Evolutionary conservation across 2,888 invertebrate genomes (phyloP).

Genomic region (Melinopterus prodromus): DNA sequence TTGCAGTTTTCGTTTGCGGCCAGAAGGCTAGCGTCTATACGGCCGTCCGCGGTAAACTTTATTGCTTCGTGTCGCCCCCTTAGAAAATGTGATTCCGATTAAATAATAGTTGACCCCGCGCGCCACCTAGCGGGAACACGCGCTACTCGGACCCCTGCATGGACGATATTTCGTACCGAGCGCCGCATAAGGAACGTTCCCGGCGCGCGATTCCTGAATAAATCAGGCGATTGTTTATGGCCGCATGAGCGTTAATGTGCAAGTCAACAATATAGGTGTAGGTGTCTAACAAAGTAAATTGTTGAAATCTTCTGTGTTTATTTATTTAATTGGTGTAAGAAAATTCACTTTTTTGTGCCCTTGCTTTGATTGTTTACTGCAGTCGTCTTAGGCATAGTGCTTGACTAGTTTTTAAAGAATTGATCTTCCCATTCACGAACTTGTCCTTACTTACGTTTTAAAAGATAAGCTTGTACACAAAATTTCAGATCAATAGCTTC

Average conservation of each 20-base stretch:
- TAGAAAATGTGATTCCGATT: constrained; percentile 18
- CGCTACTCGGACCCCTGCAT: constrained; percentile 12
- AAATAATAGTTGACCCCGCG: constrained; percentile 26
- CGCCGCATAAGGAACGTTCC: constrained; percentile 17
- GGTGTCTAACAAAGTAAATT: too few relatives aligned
- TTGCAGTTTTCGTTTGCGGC: constrained; percentile 13
- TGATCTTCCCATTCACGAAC: too few relatives aligned
- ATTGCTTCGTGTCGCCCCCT: constrained; percentile 9
- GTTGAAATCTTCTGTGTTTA: too few relatives aligned
- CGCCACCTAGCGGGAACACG: constrained; percentile 11
- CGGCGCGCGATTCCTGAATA: constrained; percentile 19
- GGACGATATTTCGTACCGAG: constrained; percentile 20
- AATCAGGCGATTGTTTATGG: constrained; percentile 14
- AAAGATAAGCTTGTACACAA: too few relatives aligned
- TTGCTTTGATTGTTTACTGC: too few relatives aligned
- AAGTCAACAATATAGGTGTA: too few relatives aligned
- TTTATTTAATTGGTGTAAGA: too few relatives aligned
- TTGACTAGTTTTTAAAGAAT: too few relatives aligned
- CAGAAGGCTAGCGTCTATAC: neutral
- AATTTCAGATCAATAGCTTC: too few relatives aligned
- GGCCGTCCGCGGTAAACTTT: neutral
- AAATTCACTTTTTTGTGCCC: too few relatives aligned
- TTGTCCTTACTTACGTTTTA: too few relatives aligned
- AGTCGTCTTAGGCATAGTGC: too few relatives aligned
- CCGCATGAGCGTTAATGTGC: neutral